Conservation (phyloP, 2,888 invertebrate genomes). For the Caenorhabditis macrosperma region DNA sequence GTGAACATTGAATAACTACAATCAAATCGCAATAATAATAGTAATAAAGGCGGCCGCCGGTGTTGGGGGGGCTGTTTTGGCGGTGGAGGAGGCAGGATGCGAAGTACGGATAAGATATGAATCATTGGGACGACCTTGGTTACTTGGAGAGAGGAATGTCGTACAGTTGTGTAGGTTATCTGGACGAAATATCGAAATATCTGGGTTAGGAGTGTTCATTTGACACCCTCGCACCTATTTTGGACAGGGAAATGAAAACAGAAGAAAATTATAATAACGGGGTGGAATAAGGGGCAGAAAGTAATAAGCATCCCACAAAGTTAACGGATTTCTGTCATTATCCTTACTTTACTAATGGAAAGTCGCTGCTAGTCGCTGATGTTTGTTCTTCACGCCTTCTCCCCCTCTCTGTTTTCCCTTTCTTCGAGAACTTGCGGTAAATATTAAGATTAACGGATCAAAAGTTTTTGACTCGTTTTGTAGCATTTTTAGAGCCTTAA, state of each 20-base stretch:
- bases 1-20: background rate
- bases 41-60: background rate
- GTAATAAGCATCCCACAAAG: no score
- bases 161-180: slow-evolving; percentile 37
- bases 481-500: no score
- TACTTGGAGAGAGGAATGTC: background rate
- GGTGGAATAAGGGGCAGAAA: background rate
- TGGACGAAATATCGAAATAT: slow-evolving; percentile 41
- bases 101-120: slow-evolving; percentile 41
- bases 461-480: no score
- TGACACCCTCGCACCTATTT: no score
- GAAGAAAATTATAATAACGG: no score
- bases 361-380: background rate
- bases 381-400: no score
- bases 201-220: slow-evolving; percentile 22
- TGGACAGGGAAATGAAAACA: background rate
- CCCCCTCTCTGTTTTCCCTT: no score
- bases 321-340: background rate
- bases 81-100: background rate
- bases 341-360: background rate
- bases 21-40: background rate
- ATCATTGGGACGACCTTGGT: slow-evolving; percentile 41
- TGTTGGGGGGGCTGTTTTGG: background rate
- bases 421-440: no score
- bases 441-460: no score